phyloP scores from a whole-genome alignment of 2,113 vertebrate species.

The Triplophysa siluroides region DNA sequence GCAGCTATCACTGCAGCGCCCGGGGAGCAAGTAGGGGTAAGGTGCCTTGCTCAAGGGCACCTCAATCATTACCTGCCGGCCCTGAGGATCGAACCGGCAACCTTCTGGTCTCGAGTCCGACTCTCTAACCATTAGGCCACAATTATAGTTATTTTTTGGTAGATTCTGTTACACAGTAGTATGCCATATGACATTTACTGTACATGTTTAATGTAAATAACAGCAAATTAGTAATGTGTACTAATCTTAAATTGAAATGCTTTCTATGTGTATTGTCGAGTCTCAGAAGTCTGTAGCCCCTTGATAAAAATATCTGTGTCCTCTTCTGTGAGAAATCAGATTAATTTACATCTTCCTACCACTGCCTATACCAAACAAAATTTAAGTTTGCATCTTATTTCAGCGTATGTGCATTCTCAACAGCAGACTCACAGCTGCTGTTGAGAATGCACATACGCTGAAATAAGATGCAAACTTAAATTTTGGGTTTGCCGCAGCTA shows the following conservation, averaged over 20 bases:
- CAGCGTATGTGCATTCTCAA: too few species aligned
- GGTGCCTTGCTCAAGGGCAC: too few species aligned
- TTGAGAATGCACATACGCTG: constrained; percentile 49
- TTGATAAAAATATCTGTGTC: constrained; percentile 3
- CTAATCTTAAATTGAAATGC: background rate
- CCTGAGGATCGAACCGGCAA: too few species aligned
- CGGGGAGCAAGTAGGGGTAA: too few species aligned
- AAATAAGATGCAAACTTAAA: constrained; percentile 68
- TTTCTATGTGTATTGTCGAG: background rate
- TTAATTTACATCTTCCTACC: background rate
- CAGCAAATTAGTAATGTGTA: background rate
- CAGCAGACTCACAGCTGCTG: constrained; percentile 46
- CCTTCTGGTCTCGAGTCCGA: too few species aligned
- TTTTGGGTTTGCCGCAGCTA: constrained; percentile 54
- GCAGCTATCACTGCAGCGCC: too few species aligned
- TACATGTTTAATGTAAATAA: background rate
- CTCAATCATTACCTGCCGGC: too few species aligned
- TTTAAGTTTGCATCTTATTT: too few species aligned
- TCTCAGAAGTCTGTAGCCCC: too few species aligned
- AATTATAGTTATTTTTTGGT: too few species aligned
- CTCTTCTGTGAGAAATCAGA: background rate
- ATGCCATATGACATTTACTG: background rate
- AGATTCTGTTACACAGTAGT: too few species aligned
- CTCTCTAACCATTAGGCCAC: too few species aligned
- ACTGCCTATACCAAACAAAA: constrained; percentile 1